Evolutionary conservation across 2,113 vertebrate genomes (phyloP).

Genomic region (Poecilia latipinna): DNA sequence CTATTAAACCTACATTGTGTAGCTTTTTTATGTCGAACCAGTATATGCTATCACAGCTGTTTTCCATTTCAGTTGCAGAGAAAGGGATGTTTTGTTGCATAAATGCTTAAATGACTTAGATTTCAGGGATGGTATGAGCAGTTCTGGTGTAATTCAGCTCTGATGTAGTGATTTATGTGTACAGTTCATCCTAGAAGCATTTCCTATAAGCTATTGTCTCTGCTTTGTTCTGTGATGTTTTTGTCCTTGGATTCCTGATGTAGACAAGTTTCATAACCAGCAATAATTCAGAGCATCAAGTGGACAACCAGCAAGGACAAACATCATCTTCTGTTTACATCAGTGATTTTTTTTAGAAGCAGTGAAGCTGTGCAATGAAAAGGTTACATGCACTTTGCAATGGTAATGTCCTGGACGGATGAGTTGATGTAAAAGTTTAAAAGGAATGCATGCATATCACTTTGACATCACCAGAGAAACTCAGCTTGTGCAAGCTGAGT

Average conservation of each 20-base stretch:
- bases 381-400: slow-evolving; percentile 2
- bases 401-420: slow-evolving; percentile 2
- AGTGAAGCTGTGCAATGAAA: slow-evolving; percentile 2
- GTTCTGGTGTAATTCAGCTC: too few relatives aligned
- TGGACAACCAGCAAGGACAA: not conserved
- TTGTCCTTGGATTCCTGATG: slow-evolving; percentile 1
- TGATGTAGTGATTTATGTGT: not conserved
- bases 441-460: not conserved
- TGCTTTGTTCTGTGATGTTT: not conserved
- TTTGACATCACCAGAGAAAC: slow-evolving; percentile 3
- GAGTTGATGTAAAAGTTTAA: slow-evolving; percentile 7
- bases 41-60: slow-evolving; percentile 32
- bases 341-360: not conserved
- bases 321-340: slow-evolving; percentile 1
- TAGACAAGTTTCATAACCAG: not conserved
- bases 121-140: not conserved
- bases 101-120: slow-evolving; percentile 18
- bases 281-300: not conserved
- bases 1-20: slow-evolving; percentile 47
- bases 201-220: not conserved
- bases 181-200: not conserved
- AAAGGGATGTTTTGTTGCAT: slow-evolving; percentile 6
- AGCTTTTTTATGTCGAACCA: slow-evolving; percentile 22
- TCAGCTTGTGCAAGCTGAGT: not conserved
- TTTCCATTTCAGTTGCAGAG: slow-evolving; percentile 26